Conservation (phyloP, 1,140 invertebrate genomes). For the Stratiolaelaps scimitus region DNA sequence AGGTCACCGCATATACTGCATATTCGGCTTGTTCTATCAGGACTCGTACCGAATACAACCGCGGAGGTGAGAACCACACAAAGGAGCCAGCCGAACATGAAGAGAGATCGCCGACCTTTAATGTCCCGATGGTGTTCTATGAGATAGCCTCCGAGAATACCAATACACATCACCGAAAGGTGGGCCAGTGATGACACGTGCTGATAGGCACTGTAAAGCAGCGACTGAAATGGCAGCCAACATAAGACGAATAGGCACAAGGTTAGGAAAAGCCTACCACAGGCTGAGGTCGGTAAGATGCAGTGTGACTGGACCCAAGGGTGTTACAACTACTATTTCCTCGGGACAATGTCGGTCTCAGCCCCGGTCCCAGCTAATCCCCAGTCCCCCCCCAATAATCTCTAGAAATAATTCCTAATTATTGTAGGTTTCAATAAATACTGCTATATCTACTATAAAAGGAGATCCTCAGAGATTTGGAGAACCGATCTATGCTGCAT, state of each 20-base stretch:
- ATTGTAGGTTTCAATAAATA: no score
- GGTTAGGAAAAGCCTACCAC: not conserved
- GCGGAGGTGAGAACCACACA: not conserved
- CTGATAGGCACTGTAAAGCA: not conserved
- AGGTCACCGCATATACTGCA: not conserved
- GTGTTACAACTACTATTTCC: no score
- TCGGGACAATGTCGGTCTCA: no score
- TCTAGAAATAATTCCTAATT: no score
- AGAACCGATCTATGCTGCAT: no score
- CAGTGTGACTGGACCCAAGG: no score
- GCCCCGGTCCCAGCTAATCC: no score
- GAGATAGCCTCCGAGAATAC: not conserved
- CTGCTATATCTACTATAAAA: no score
- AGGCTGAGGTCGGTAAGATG: no score
- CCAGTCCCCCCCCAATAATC: no score
- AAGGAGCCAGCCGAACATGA: not conserved
- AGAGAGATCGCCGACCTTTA: not conserved
- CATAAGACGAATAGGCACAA: not conserved
- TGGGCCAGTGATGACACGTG: not conserved
- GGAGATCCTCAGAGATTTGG: no score
- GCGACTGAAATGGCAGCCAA: not conserved
- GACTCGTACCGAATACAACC: not conserved
- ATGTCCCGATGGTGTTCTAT: constrained; percentile 16
- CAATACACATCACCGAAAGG: not conserved
- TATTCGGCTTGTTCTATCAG: not conserved